phyloP scores from a whole-genome alignment of 2,888 invertebrate species.

The Cheilosia soror region DNA sequence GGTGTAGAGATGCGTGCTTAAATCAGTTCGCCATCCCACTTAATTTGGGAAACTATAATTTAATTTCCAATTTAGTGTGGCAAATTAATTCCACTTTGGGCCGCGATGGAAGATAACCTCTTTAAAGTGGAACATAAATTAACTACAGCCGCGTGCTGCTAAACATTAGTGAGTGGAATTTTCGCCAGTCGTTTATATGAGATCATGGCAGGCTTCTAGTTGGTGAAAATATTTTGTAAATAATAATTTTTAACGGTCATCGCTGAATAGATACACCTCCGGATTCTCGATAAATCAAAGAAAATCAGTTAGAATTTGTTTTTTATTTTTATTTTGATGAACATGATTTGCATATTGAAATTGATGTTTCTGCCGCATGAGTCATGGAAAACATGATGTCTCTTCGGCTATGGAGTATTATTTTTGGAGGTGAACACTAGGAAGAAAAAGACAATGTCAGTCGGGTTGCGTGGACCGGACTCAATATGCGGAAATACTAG shows the following conservation, averaged over 20 bases:
- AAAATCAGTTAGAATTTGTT: constrained; percentile 18
- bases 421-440: constrained; percentile 7
- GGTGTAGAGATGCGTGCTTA: constrained; percentile 19
- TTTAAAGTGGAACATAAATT: constrained; percentile 19
- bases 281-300: constrained; percentile 32
- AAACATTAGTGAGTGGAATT: constrained; percentile 1
- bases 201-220: constrained; percentile 34
- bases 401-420: neutral
- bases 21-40: constrained; percentile 35
- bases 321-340: neutral
- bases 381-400: constrained; percentile 2
- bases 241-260: constrained; percentile 35
- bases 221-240: constrained; percentile 45
- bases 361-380: neutral
- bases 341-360: constrained; percentile 8
- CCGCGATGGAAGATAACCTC: neutral
- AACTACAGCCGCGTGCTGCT: constrained; percentile 26
- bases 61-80: constrained; percentile 42
- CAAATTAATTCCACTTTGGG: constrained; percentile 10
- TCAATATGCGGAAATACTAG: constrained; percentile 36
- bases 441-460: neutral
- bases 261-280: constrained; percentile 31
- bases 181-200: constrained; percentile 16
- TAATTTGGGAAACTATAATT: constrained; percentile 31
- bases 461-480: constrained; percentile 7